Evolutionary conservation across 2,113 vertebrate species (phyloP), one percentile per base, ranked within the genome.

Genomic region (Elgaria multicarinata): DNA sequence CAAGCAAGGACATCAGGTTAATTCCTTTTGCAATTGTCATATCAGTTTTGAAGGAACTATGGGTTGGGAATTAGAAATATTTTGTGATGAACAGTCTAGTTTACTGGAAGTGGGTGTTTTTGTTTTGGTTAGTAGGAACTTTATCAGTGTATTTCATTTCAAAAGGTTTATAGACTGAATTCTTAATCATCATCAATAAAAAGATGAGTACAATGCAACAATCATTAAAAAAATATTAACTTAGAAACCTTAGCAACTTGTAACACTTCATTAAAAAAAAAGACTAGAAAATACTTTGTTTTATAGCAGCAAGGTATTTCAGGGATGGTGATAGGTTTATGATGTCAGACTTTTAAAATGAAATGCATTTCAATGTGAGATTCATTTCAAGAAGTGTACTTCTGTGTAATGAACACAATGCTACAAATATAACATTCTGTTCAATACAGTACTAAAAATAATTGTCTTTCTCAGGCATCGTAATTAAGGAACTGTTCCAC

Each of bases 1-100:
- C 88, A 95, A 93, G 50, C 44, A 92, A 96, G 76, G 85, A 26
- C 90, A 94, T 88, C 28, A 87, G 77, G 74, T 77, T 84, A 95
- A 92, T 16, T 28, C 72, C 90, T 88, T 92, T 91, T 76, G 64
- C 78, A 92, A 91, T 13, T 83, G 87, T 22, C 20, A 90, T 33
- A 55, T 82, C 78, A 39, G 31, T 4, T 42, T n/a, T 89, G 88
- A 80, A 85, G 46, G 78, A 24, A 77, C 77, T 12, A 22, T 78
- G 28, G 31, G 3, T 24, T 84, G 8, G 55, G 42, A 28, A 33
- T 89, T 72, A 4, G 5, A 85, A 39, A 26, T 12, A 55, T 74
- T 88, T 88, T 82, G 44, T 82, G 62, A 74, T 62, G 53, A 36
- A 39, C 31, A 87, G 44, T 80, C 6, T 58, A 80, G 2, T 55